phyloP scores from a whole-genome alignment of 2,113 vertebrate species.

The Dascyllus trimaculatus region DNA sequence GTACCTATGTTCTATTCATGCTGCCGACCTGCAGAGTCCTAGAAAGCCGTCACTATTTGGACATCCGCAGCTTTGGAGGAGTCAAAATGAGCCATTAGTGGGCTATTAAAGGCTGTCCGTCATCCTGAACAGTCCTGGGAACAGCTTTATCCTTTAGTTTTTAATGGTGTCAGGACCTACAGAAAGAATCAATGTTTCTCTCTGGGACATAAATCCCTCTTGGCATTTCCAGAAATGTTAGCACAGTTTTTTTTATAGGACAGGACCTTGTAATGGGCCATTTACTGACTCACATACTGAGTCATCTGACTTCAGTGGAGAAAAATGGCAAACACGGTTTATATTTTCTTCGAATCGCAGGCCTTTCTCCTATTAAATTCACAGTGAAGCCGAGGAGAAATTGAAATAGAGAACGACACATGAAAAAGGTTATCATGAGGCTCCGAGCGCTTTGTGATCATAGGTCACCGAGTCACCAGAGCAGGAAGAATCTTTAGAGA shows the following conservation, averaged over 20 bases:
- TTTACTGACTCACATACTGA: slow-evolving; percentile 35
- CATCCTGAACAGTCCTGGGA: slow-evolving; percentile 35
- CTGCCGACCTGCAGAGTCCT: neutral
- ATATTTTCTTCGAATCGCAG: neutral
- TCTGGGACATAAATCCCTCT: slow-evolving; percentile 54
- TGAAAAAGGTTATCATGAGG: neutral
- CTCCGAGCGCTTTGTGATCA: neutral
- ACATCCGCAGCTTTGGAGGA: slow-evolving; percentile 9
- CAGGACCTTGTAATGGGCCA: slow-evolving; percentile 27
- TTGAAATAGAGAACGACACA: neutral
- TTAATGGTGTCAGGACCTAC: slow-evolving; percentile 60
- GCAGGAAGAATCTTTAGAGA: neutral
- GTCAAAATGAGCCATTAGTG: slow-evolving; percentile 55
- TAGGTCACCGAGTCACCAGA: neutral
- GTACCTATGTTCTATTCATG: neutral
- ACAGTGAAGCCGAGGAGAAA: neutral
- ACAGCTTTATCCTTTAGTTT: slow-evolving; percentile 62
- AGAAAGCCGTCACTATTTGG: neutral
- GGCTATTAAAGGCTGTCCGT: slow-evolving; percentile 50
- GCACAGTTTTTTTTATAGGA: slow-evolving; percentile 29
- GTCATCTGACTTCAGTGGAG: slow-evolving; percentile 17
- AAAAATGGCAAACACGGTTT: slow-evolving; percentile 9
- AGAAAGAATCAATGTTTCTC: slow-evolving; percentile 54
- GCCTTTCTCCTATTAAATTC: neutral
- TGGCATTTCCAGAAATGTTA: slow-evolving; percentile 55